A percentile compares a stretch with the other conserved stretches of the same genome.
These are phyloP conservation scores for Bubo bubo DNA, from an alignment of 2,113 vertebrate species.

Conservation along the genomic window DNA sequence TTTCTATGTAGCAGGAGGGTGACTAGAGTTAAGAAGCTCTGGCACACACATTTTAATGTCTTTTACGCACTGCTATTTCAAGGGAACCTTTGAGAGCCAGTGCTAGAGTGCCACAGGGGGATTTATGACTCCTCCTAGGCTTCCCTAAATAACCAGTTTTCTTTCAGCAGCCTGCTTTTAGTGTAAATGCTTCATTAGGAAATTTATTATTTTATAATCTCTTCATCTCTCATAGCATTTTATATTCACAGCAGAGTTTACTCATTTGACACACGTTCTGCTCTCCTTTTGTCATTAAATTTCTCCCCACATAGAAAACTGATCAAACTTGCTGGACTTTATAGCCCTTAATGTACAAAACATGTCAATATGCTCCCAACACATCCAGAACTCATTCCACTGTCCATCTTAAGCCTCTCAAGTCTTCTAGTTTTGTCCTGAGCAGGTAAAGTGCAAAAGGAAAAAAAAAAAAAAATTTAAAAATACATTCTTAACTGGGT, in stretches of 20 bases:
- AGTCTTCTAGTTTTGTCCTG: background rate
- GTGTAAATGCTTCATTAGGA: background rate
- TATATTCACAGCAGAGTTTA: background rate
- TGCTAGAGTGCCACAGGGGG: background rate
- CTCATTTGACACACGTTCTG: background rate
- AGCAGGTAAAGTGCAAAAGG: background rate
- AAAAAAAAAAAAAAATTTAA: background rate
- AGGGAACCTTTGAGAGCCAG: background rate
- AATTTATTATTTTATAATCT: background rate
- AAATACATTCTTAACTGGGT: background rate
- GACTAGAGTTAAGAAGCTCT: background rate
- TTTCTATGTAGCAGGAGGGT: background rate
- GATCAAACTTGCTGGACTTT: background rate
- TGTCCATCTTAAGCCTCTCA: background rate
- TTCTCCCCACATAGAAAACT: background rate
- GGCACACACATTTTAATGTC: background rate
- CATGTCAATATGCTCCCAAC: background rate
- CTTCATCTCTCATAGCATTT: background rate
- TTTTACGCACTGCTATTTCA: background rate
- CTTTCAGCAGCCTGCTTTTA: background rate
- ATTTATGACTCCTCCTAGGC: background rate
- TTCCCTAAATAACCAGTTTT: background rate
- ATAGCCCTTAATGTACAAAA: rapidly evolving
- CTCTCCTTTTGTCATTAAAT: background rate
- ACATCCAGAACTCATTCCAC: background rate